These are phyloP conservation scores for Tarsius wallacei DNA, from an alignment of 2,797 vertebrate species.

Conservation along the genomic window DNA sequence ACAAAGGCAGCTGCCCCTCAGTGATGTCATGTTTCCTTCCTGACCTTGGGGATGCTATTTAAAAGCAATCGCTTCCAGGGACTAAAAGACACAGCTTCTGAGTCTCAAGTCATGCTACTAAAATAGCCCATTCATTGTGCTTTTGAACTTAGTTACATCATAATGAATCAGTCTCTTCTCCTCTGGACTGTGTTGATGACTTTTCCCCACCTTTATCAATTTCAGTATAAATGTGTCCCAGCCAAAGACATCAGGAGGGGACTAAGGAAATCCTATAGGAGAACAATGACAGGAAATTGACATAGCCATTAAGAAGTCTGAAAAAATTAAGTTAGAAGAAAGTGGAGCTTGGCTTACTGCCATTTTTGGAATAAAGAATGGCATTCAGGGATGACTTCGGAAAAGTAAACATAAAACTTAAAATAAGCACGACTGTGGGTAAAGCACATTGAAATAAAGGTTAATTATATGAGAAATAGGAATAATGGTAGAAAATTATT, in stretches of 20 bases:
- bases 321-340: slow-evolving; percentile 88
- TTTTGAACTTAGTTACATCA: slow-evolving; percentile 82
- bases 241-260: slow-evolving; percentile 84
- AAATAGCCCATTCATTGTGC: slow-evolving; percentile 81
- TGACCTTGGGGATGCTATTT: slow-evolving; percentile 86
- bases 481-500: not conserved
- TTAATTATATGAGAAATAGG: not conserved
- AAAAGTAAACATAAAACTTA: slow-evolving; percentile 76
- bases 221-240: slow-evolving; percentile 76
- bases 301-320: slow-evolving; percentile 87
- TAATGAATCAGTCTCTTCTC: slow-evolving; percentile 80
- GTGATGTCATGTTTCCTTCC: slow-evolving; percentile 91
- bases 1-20: slow-evolving; percentile 79
- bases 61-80: slow-evolving; percentile 78
- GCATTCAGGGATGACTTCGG: slow-evolving; percentile 67
- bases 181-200: slow-evolving; percentile 49
- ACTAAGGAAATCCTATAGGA: slow-evolving; percentile 90
- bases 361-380: slow-evolving; percentile 79
- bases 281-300: slow-evolving; percentile 92
- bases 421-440: not conserved
- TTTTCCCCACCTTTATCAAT: slow-evolving; percentile 72
- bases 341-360: slow-evolving; percentile 81
- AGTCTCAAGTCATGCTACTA: slow-evolving; percentile 72
- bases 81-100: slow-evolving; percentile 68
- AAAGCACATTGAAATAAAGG: slow-evolving; percentile 53